These are phyloP conservation scores for Pteronotus mesoamericanus DNA, from an alignment of 2,797 vertebrate genomes.

Conservation along the genomic window DNA sequence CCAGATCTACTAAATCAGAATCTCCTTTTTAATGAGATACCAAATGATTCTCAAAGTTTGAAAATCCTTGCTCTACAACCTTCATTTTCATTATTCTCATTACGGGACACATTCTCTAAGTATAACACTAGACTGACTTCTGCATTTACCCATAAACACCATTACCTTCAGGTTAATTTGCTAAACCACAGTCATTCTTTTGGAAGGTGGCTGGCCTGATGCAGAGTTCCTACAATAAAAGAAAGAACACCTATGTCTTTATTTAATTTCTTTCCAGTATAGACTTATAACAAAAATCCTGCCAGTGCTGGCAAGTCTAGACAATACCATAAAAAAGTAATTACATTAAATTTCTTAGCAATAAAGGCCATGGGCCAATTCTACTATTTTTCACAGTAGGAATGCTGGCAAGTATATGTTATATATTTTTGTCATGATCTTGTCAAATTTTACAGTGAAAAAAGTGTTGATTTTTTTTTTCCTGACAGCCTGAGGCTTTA, in stretches of 20 bases:
- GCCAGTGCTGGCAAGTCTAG: background rate
- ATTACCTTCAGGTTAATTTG: background rate
- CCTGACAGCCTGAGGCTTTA: conserved; percentile 73
- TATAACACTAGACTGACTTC: background rate
- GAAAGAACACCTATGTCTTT: background rate
- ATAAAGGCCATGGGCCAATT: background rate
- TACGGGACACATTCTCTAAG: background rate
- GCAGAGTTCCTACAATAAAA: background rate
- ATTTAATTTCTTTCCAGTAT: conserved; percentile 29
- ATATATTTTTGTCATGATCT: conserved; percentile 74
- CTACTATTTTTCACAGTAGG: conserved; percentile 59
- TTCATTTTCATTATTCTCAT: background rate
- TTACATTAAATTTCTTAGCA: conserved; percentile 51
- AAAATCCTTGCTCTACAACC: background rate
- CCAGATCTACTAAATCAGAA: background rate
- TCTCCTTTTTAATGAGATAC: background rate
- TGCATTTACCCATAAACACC: background rate
- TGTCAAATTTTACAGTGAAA: conserved; percentile 75
- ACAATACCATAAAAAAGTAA: conserved; percentile 40
- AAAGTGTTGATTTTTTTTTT: conserved; percentile 70
- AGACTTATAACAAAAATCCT: background rate
- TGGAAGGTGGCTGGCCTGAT: background rate
- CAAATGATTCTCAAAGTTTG: background rate
- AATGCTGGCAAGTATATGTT: conserved; percentile 56
- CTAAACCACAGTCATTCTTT: background rate